phyloP scores from a whole-genome alignment of 2,113 vertebrate species.

The Entosphenus tridentatus region DNA sequence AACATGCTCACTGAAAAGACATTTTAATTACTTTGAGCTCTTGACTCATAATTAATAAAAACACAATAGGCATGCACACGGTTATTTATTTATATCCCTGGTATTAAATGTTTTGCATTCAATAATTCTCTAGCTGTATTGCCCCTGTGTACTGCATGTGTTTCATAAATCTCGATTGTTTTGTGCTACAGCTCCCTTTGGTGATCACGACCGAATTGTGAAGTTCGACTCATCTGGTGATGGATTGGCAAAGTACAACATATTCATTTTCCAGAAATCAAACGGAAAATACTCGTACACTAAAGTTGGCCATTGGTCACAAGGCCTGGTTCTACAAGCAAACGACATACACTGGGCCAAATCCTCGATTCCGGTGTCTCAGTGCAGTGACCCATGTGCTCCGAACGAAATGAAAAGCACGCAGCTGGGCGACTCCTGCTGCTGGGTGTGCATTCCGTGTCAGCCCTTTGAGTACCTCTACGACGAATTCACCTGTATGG shows the following conservation, averaged over 20 bases:
- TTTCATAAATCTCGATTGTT: constrained; percentile 6
- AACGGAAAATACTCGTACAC: constrained; percentile 52
- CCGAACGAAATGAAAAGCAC: constrained; percentile 97
- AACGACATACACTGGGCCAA: constrained; percentile 71
- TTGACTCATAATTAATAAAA: too few relatives aligned
- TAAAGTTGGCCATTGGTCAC: constrained; percentile 81
- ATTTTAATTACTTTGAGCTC: too few relatives aligned
- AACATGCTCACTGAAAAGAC: too few relatives aligned
- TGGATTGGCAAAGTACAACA: constrained; percentile 74
- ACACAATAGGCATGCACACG: too few relatives aligned
- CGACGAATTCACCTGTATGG: constrained; percentile 83
- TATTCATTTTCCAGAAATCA: constrained; percentile 72
- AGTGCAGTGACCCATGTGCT: constrained; percentile 89
- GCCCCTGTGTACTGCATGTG: too few relatives aligned
- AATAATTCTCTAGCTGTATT: too few relatives aligned
- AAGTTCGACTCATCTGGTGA: constrained; percentile 86
- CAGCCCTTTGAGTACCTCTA: constrained; percentile 64
- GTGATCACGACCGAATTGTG: constrained; percentile 46
- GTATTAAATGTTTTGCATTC: too few relatives aligned
- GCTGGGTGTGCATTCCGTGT: constrained; percentile 94
- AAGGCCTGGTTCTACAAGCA: constrained; percentile 46
- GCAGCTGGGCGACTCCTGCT: constrained; percentile 94
- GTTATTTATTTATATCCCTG: too few relatives aligned
- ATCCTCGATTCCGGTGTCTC: constrained; percentile 46
- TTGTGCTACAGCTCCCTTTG: constrained; percentile 47